Percentiles rank a stretch among this genome's conserved stretches.
Evolutionary conservation across 2,888 invertebrate species (phyloP).

Genomic region (Panopea generosa): DNA sequence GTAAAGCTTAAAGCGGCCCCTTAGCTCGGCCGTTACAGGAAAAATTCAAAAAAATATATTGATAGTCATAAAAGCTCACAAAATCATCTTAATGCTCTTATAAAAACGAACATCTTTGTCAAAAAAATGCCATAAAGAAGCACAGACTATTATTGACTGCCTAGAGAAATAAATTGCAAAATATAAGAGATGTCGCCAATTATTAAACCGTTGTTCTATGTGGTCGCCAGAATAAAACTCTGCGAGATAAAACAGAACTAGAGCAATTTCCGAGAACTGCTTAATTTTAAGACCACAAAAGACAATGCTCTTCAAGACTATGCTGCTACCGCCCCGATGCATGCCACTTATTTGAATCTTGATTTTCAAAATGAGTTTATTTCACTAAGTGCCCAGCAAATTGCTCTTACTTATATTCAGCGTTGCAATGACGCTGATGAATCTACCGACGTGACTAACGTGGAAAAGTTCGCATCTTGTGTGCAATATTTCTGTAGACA

Average conservation of each 20-base stretch:
- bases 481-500: slow-evolving; percentile 10
- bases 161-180: slow-evolving; percentile 2
- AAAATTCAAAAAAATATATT: slow-evolving; percentile 17
- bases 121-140: not conserved
- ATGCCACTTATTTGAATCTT: slow-evolving; percentile 6
- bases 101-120: slow-evolving; percentile 7
- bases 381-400: slow-evolving; percentile 13
- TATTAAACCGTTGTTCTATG: slow-evolving; percentile 5
- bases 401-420: slow-evolving; percentile 6
- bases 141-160: slow-evolving; percentile 2
- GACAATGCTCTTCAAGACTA: slow-evolving; percentile 6
- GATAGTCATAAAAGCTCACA: not conserved
- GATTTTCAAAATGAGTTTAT: slow-evolving; percentile 21
- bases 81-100: not conserved
- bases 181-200: slow-evolving; percentile 12
- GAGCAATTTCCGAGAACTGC: slow-evolving; percentile 11
- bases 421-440: slow-evolving; percentile 17
- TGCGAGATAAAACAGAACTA: slow-evolving; percentile 18
- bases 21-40: slow-evolving; percentile 9
- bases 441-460: slow-evolving; percentile 21
- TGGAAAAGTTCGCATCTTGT: slow-evolving; percentile 22
- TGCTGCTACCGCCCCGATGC: not conserved
- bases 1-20: not conserved
- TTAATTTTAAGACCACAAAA: not conserved
- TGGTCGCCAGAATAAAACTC: slow-evolving; percentile 15